These are phyloP conservation scores for Drosophila stalkeri DNA, from an alignment of 2,888 invertebrate genomes.

Conservation along the genomic window DNA sequence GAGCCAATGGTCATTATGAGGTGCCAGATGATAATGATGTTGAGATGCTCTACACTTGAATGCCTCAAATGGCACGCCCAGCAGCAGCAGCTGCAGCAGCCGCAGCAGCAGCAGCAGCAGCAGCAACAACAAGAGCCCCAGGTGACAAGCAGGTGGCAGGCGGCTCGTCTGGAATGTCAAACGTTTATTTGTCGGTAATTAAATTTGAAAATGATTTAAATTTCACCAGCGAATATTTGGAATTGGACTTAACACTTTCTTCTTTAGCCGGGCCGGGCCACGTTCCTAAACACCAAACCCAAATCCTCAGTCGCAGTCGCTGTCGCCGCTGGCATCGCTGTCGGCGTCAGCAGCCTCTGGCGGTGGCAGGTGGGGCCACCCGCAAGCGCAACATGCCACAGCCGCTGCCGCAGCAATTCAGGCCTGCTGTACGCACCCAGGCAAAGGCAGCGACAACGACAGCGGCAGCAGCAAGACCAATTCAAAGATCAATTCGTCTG, in stretches of 20 bases:
- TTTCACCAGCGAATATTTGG: conserved; percentile 76
- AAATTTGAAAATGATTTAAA: conserved; percentile 81
- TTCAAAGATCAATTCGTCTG: conserved; percentile 67
- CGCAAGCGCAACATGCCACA: conserved; percentile 53
- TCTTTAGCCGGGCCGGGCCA: conserved; percentile 32
- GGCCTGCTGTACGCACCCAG: conserved; percentile 15
- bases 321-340: not conserved
- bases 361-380: conserved; percentile 56
- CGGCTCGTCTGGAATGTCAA: conserved; percentile 72
- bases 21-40: conserved; percentile 17
- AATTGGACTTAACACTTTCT: conserved; percentile 80
- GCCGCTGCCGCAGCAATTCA: not conserved
- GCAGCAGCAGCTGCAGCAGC: conserved; percentile 27
- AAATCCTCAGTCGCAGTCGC: conserved; percentile 7
- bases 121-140: conserved; percentile 33
- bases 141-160: conserved; percentile 56
- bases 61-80: conserved; percentile 60
- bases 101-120: conserved; percentile 8
- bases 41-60: conserved; percentile 45
- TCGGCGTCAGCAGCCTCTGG: conserved; percentile 4
- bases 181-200: conserved; percentile 77
- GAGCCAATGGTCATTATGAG: conserved; percentile 35
- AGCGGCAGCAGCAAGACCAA: conserved; percentile 38
- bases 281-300: conserved; percentile 36
- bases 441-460: not conserved